phyloP scores from a whole-genome alignment of 1,140 invertebrate species.

The Pentalonia nigronervosa region DNA sequence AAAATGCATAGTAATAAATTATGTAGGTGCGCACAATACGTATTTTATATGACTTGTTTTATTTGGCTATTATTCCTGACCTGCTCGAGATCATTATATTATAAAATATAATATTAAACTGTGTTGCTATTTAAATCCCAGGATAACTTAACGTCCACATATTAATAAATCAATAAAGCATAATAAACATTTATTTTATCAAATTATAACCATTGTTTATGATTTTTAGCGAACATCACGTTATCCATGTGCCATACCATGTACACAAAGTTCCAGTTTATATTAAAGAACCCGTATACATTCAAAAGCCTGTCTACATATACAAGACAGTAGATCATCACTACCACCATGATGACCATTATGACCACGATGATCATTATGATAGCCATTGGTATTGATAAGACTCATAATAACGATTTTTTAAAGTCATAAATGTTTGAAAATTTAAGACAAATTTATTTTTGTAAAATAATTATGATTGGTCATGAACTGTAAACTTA shows the following conservation, averaged over 20 bases:
- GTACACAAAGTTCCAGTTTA: conserved; percentile 49
- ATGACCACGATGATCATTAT: conserved; percentile 38
- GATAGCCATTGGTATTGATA: conserved; percentile 21
- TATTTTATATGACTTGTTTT: background rate
- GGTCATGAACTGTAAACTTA: background rate
- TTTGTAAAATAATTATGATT: background rate
- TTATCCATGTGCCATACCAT: conserved; percentile 56
- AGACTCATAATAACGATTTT: background rate
- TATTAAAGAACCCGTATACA: conserved; percentile 55
- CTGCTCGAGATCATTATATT: background rate
- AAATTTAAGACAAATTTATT: background rate
- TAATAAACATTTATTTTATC: background rate
- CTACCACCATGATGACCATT: conserved; percentile 34
- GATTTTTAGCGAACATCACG: conserved; percentile 38
- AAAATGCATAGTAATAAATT: background rate
- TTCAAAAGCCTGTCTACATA: conserved; percentile 52
- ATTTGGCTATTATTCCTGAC: background rate
- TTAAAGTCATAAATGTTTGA: background rate
- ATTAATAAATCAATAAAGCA: background rate
- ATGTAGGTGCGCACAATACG: background rate
- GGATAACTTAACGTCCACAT: background rate
- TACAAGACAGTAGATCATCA: conserved; percentile 49
- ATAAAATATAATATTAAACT: background rate
- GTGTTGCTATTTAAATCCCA: background rate
- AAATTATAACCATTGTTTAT: background rate